A percentile compares a stretch with the other conserved stretches of the same genome.
These are phyloP conservation scores for Nylanderia fulva DNA, from an alignment of 1,140 invertebrate species.

Conservation along the genomic window DNA sequence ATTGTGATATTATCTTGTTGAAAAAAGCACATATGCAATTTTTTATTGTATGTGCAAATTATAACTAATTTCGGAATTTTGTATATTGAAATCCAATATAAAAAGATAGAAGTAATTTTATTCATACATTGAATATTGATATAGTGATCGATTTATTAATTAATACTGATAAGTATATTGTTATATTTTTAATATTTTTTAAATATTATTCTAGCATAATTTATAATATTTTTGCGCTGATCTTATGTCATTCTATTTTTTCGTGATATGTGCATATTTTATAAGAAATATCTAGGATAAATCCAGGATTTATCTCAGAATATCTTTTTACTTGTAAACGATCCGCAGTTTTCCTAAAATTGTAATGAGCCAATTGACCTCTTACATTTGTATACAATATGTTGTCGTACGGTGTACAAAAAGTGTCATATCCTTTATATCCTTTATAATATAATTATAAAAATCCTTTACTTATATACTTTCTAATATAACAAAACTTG, in stretches of 20 bases:
- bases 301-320: not conserved
- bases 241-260: not conserved
- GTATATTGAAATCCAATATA: not conserved
- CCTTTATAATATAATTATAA: too few relatives aligned
- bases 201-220: not conserved
- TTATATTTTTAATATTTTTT: not conserved
- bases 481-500: not conserved
- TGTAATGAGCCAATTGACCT: not conserved
- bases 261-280: not conserved
- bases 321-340: not conserved
- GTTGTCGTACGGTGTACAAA: not conserved
- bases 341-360: not conserved
- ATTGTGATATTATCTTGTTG: not conserved
- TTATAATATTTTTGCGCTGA: not conserved
- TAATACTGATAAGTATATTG: not conserved
- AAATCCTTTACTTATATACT: too few relatives aligned
- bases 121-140: not conserved
- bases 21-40: not conserved
- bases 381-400: not conserved
- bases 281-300: too few relatives aligned
- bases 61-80: not conserved
- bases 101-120: conserved; percentile 1
- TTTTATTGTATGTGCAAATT: not conserved
- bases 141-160: not conserved
- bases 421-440: not conserved